A percentile compares a stretch with the other conserved stretches of the same genome.
Conservation (phyloP, 2,888 invertebrate genomes). For the Clusia tigrina region DNA sequence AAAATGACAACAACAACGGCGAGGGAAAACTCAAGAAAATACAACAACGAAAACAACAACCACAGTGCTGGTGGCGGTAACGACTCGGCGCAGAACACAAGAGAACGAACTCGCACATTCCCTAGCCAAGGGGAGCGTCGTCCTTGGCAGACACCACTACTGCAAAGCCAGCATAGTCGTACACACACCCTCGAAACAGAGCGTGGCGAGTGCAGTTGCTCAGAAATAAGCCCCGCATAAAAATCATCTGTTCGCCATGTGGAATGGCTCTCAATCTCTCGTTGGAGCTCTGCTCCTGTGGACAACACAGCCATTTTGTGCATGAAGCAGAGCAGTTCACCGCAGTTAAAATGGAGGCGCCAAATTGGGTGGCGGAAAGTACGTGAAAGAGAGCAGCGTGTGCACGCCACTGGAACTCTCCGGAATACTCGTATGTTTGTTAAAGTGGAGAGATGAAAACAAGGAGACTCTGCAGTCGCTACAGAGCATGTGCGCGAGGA, state of each 20-base stretch:
- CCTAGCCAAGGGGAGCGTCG: no score
- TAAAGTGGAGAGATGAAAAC: constrained; percentile 6
- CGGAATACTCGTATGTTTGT: constrained; percentile 1
- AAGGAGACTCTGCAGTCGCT: neutral
- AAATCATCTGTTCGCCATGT: constrained; percentile 4
- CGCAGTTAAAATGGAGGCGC: neutral
- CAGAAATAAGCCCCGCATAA: no score
- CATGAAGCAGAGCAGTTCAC: neutral
- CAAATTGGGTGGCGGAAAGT: neutral
- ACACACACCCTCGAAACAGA: no score
- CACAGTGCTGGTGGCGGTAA: no score
- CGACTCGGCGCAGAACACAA: neutral
- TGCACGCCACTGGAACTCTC: neutral
- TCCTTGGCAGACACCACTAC: no score
- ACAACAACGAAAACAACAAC: no score
- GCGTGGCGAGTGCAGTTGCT: no score
- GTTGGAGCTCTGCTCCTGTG: neutral
- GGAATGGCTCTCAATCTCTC: neutral
- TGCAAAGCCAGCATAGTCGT: no score
- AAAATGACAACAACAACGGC: neutral
- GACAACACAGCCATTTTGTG: constrained; percentile 4
- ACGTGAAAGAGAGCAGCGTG: neutral
- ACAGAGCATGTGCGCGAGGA: constrained; percentile 11
- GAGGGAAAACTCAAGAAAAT: neutral
- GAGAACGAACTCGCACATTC: neutral